Percentiles rank a stretch among this genome's conserved stretches.
Conservation (phyloP, 2,797 vertebrate species). For the Gallinago nigripennis region DNA sequence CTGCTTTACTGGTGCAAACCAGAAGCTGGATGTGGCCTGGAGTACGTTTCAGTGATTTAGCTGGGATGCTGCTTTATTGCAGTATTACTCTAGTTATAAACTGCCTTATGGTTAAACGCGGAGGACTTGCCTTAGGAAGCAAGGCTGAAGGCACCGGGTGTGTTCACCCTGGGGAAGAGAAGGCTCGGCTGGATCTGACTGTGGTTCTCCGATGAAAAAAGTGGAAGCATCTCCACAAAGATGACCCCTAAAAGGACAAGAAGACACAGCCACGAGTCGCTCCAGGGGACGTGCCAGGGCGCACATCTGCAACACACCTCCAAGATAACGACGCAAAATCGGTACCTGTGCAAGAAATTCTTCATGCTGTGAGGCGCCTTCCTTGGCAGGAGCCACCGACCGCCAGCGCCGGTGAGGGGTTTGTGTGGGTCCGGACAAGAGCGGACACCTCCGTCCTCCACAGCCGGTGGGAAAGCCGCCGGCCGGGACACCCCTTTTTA, state of each 20-base stretch:
- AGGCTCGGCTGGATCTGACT: background rate
- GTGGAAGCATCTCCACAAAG: background rate
- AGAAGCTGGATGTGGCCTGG: background rate
- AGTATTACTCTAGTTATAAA: background rate
- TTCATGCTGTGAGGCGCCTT: background rate
- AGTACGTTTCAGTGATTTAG: background rate
- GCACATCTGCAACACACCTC: background rate
- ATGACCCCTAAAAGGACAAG: background rate
- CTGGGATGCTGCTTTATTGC: background rate
- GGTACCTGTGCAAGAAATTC: background rate
- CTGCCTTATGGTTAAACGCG: background rate
- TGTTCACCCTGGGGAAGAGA: background rate
- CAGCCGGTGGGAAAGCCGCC: background rate
- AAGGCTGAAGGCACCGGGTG: background rate
- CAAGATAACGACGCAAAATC: background rate
- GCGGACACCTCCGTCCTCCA: background rate
- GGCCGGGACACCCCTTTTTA: background rate
- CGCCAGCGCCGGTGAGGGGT: background rate
- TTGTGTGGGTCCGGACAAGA: background rate
- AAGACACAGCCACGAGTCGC: rapidly evolving
- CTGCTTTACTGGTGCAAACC: background rate
- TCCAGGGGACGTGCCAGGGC: background rate
- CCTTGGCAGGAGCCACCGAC: background rate
- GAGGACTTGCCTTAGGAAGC: background rate
- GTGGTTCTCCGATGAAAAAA: background rate